Conservation (phyloP, 2,113 vertebrate genomes). For the Chloropsis cyanopogon region DNA sequence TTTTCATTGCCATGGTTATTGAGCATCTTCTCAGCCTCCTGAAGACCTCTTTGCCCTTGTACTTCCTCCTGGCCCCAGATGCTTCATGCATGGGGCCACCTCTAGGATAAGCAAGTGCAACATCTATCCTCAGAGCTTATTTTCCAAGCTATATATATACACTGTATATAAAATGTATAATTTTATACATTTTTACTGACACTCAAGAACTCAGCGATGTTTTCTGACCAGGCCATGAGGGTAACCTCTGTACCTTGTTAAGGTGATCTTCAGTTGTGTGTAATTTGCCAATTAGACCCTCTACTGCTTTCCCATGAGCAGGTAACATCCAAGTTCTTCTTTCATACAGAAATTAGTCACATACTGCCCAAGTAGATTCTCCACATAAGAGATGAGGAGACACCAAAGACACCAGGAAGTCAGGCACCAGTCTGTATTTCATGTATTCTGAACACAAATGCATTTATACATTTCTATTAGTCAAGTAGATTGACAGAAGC, state of each 20-base stretch:
- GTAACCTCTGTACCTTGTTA: background rate
- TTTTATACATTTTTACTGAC: background rate
- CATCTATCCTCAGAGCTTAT: background rate
- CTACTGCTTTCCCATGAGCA: background rate
- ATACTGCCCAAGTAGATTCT: background rate
- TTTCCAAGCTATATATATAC: background rate
- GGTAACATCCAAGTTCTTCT: background rate
- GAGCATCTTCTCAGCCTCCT: background rate
- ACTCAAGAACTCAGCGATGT: background rate
- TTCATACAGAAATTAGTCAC: background rate
- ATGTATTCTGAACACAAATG: background rate
- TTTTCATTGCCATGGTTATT: background rate
- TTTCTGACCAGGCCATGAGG: background rate
- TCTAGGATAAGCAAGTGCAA: background rate
- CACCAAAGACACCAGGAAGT: background rate
- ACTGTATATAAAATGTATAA: too few species aligned
- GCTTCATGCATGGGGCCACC: background rate
- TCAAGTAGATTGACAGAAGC: background rate
- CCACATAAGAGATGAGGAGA: background rate
- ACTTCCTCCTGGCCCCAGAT: background rate
- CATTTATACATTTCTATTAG: background rate
- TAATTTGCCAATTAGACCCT: background rate
- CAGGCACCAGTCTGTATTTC: background rate
- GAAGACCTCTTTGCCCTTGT: background rate
- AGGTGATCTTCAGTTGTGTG: background rate